phyloP scores from a whole-genome alignment of 2,888 invertebrate species.

The Calameuta idolon region DNA sequence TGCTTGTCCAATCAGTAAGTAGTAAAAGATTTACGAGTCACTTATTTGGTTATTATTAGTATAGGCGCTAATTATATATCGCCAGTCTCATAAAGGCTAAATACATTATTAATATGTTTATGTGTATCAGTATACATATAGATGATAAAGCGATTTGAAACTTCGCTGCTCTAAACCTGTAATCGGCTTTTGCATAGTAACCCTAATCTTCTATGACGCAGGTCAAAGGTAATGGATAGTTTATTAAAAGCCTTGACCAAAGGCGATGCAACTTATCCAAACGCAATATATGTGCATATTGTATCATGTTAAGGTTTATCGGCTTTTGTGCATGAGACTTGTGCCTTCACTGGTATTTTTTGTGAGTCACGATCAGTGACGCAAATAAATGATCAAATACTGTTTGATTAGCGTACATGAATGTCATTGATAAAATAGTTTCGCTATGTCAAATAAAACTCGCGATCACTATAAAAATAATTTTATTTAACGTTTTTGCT shows the following conservation, averaged over 20 bases:
- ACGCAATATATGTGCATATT: neutral
- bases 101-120: neutral
- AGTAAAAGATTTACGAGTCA: neutral
- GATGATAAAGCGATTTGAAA: neutral
- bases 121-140: neutral
- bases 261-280: neutral
- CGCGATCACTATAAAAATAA: slow-evolving; percentile 7
- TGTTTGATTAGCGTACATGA: neutral
- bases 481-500: neutral
- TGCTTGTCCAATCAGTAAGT: neutral
- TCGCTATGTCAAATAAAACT: neutral
- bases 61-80: neutral
- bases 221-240: neutral
- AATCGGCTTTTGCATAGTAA: neutral
- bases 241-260: neutral
- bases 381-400: neutral
- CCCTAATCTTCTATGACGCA: neutral
- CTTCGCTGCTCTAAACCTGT: neutral
- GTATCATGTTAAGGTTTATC: neutral
- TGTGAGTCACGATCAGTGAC: neutral
- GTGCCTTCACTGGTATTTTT: neutral
- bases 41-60: too few species aligned
- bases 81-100: neutral
- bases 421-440: neutral
- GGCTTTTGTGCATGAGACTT: neutral